Conservation (phyloP, 35 echinoderm and acorn worm species). For the Eucidaris tribuloides region DNA sequence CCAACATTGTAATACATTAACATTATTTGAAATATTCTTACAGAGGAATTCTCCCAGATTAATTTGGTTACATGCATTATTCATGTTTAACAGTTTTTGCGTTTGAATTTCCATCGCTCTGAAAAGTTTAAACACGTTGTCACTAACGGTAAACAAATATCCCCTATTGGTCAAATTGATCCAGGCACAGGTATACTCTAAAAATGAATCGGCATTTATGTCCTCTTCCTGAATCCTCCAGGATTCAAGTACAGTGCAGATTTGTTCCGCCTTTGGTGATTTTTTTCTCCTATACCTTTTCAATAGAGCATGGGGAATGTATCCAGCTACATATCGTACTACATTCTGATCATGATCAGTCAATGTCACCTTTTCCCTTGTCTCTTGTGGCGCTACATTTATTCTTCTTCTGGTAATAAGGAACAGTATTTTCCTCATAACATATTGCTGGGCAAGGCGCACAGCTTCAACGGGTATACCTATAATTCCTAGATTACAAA, state of each 20-base stretch:
- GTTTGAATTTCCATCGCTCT: not conserved
- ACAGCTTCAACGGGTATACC: not conserved
- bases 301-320: not conserved
- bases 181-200: not conserved
- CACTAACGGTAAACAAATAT: not conserved
- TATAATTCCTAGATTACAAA: not conserved
- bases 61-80: not conserved
- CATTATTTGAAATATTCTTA: not conserved
- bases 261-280: not conserved
- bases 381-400: not conserved
- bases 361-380: not conserved
- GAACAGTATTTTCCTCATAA: not conserved
- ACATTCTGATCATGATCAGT: not conserved
- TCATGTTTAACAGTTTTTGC: not conserved
- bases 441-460: not conserved
- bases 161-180: not conserved
- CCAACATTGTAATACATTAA: not conserved
- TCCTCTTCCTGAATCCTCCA: not conserved
- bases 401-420: not conserved
- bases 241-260: not conserved
- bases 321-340: not conserved
- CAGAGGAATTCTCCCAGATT: not conserved
- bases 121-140: not conserved
- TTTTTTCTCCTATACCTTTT: not conserved
- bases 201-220: not conserved